These are phyloP conservation scores for Tachuris rubrigastra DNA, from an alignment of 2,113 vertebrate genomes.

Conservation along the genomic window DNA sequence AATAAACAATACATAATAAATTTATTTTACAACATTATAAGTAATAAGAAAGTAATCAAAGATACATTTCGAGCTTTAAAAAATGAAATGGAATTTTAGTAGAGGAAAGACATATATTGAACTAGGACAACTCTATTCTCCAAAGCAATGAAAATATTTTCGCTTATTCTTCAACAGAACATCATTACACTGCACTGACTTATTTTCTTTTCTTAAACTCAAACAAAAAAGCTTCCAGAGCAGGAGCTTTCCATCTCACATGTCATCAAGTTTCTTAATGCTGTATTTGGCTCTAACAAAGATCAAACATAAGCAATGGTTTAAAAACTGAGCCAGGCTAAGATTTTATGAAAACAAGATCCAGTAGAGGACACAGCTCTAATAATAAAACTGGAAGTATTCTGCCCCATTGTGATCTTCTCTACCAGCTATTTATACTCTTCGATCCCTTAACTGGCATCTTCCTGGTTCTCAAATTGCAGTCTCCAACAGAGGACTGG, in stretches of 20 bases:
- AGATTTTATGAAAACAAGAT: background rate
- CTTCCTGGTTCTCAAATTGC: background rate
- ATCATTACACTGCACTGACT: constrained; percentile 22
- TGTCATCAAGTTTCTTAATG: constrained; percentile 17
- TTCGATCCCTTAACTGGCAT: background rate
- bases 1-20: constrained; percentile 58
- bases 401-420: background rate
- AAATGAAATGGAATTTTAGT: constrained; percentile 44
- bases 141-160: constrained; percentile 31
- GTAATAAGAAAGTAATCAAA: constrained; percentile 50
- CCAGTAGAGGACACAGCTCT: background rate
- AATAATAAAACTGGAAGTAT: background rate
- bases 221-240: constrained; percentile 8
- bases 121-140: background rate
- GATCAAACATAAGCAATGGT: background rate
- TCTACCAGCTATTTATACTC: background rate
- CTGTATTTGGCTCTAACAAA: constrained; percentile 11
- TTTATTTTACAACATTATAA: constrained; percentile 33
- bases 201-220: constrained; percentile 4
- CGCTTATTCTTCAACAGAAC: background rate
- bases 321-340: background rate
- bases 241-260: background rate
- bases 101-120: constrained; percentile 39
- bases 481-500: background rate
- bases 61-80: constrained; percentile 36